Conservation (phyloP, 1,140 invertebrate genomes). For the Drosophila bocki region DNA sequence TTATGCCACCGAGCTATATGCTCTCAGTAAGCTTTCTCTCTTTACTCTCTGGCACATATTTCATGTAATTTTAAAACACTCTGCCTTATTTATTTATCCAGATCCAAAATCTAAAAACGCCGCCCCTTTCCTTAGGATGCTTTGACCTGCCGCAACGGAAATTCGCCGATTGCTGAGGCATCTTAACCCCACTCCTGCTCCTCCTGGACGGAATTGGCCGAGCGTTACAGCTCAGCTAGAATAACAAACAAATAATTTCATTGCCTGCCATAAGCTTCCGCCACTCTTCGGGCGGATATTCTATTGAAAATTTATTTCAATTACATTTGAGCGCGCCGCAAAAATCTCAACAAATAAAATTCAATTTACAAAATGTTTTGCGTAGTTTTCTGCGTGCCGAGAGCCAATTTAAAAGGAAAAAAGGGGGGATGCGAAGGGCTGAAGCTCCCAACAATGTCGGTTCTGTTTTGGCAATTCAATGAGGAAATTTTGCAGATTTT, state of each 20-base stretch:
- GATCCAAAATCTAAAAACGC: slow-evolving; percentile 10
- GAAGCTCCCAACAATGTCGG: slow-evolving; percentile 12
- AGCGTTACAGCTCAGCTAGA: slow-evolving; percentile 35
- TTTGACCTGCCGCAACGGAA: slow-evolving; percentile 77
- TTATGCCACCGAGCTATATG: slow-evolving; percentile 62
- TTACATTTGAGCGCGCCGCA: slow-evolving; percentile 65
- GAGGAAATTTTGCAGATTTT: slow-evolving; percentile 57
- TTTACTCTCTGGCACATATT: slow-evolving; percentile 53
- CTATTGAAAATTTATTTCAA: slow-evolving; percentile 82
- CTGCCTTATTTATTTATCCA: slow-evolving; percentile 57
- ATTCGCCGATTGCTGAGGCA: slow-evolving; percentile 27
- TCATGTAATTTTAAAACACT: slow-evolving; percentile 68
- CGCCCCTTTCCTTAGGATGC: slow-evolving; percentile 15
- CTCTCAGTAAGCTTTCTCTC: not conserved
- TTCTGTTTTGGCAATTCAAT: slow-evolving; percentile 70
- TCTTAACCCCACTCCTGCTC: not conserved
- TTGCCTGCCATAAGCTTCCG: slow-evolving; percentile 75
- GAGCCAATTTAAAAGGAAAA: slow-evolving; percentile 2
- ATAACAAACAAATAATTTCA: slow-evolving; percentile 53
- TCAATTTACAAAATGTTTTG: slow-evolving; percentile 82
- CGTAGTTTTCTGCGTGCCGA: slow-evolving; percentile 60
- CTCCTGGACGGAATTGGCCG: not conserved
- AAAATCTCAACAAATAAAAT: slow-evolving; percentile 65
- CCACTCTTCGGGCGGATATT: slow-evolving; percentile 68
- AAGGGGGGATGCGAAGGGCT: not conserved